Percentiles rank a stretch among this genome's conserved stretches.
These are phyloP conservation scores for Acinonyx jubatus DNA, from an alignment of 2,113 vertebrate species.

Conservation along the genomic window DNA sequence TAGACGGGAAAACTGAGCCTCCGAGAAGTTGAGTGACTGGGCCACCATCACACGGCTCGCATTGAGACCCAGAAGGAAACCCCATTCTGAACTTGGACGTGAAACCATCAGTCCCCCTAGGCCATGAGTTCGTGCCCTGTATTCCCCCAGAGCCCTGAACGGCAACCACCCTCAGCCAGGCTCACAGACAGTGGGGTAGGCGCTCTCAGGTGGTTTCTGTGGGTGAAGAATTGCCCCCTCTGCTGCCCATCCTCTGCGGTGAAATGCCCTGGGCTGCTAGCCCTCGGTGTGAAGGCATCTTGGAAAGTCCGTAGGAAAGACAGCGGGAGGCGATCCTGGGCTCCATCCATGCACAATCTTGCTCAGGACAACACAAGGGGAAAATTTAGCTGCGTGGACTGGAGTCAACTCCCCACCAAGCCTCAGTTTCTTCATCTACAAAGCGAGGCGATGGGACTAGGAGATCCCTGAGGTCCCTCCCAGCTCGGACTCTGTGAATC, in stretches of 20 bases:
- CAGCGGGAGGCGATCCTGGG: not conserved
- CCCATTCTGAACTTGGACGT: not conserved
- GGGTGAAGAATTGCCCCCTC: not conserved
- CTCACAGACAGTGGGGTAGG: no score
- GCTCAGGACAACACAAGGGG: not conserved
- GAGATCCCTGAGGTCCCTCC: not conserved
- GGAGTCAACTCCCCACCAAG: not conserved
- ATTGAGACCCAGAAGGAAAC: not conserved
- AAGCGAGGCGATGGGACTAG: not conserved
- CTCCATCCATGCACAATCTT: not conserved
- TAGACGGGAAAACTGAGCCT: not conserved
- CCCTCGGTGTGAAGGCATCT: not conserved
- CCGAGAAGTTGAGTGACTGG: not conserved
- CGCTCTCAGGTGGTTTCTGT: not conserved
- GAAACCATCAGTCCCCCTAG: not conserved
- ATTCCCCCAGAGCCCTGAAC: not conserved
- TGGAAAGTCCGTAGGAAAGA: not conserved
- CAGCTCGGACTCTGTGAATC: not conserved
- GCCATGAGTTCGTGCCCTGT: not conserved
- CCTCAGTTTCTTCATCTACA: not conserved
- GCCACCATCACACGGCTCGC: not conserved
- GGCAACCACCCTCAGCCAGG: not conserved
- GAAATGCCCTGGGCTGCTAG: not conserved
- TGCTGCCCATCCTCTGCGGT: not conserved
- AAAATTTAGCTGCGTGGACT: not conserved